Base-by-base conservation (phyloP, 2,797 vertebrate species). In the Clarias platycephalus region DNA sequence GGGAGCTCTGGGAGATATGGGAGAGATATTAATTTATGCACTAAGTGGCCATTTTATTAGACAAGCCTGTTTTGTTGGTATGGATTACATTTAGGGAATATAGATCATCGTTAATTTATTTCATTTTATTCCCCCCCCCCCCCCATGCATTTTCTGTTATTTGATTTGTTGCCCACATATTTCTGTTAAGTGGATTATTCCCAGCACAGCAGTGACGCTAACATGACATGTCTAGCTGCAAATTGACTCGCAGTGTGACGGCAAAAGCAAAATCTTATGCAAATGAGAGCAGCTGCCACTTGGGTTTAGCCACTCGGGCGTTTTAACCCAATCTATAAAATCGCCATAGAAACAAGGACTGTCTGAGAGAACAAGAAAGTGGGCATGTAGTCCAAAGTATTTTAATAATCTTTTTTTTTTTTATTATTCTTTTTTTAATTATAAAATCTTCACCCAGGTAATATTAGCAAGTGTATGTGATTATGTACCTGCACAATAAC, bases 191-290 rank as follows among this genome's bases (percentile, higher is more conserved):
- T 24, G 44, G 6, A 74, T 74, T 74, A 74, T 74, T 74, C 71
- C 24, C 49, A n/a, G n/a, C n/a, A 55, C 15, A 74, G 15, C 57
- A 77, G 53, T 58, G 53, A 58, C 53, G 6, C 26, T 24, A 37
- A 58, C 18, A 60, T 20, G 26, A 55, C 18, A 15, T 2, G 26
- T 58, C 53, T 76, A 24, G 9, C 75, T 37, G 75, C 75, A 60
- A 37, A 20, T 24, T 60, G 74, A 76, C 28, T 76, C 18, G 9
- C 53, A 20, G 26, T 22, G 74, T 77, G 74, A 58, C n/a, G 7
- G 26, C 28, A 58, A 20, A 77, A 58, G 20, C 55, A 37, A 62
- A 60, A 62, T 40, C 75, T 78, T 62, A 78, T 78, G 75, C 57
- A 60, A 62, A 78, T 78, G 13, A 78, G 22, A 9, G 31, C 75